Percentiles rank a stretch among this genome's conserved stretches.
phyloP scores from a whole-genome alignment of 1,140 invertebrate genomes.

The Acromyrmex heyeri region DNA sequence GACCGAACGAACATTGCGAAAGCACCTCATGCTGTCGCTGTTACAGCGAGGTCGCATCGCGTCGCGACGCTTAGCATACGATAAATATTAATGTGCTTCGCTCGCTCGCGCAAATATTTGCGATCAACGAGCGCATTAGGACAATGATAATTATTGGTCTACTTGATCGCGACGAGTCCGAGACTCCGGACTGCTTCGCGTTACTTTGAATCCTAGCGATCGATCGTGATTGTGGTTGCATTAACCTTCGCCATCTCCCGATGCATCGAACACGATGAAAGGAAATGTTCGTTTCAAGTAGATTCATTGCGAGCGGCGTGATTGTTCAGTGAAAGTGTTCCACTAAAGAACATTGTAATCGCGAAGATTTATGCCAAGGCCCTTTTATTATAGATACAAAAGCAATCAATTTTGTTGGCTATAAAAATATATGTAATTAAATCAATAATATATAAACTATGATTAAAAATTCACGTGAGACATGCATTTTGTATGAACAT shows the following conservation, averaged over 20 bases:
- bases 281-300: constrained; percentile 50
- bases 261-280: constrained; percentile 43
- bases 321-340: constrained; percentile 64
- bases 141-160: constrained; percentile 71
- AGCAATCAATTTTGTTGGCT: background rate
- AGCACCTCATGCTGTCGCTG: constrained; percentile 24
- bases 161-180: constrained; percentile 51
- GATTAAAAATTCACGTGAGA: constrained; percentile 8
- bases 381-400: constrained; percentile 11
- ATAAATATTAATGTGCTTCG: constrained; percentile 75
- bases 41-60: constrained; percentile 57
- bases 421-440: background rate
- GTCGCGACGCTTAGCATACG: constrained; percentile 69
- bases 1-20: constrained; percentile 71
- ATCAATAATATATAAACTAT: constrained; percentile 12
- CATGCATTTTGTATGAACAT: background rate
- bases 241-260: constrained; percentile 59
- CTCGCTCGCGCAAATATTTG: constrained; percentile 71
- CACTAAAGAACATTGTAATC: constrained; percentile 52
- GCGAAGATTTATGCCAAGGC: constrained; percentile 53
- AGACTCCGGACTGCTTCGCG: background rate
- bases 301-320: constrained; percentile 56
- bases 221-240: constrained; percentile 59
- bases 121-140: constrained; percentile 65
- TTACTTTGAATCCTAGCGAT: constrained; percentile 29